A percentile compares a stretch with the other conserved stretches of the same genome.
These are phyloP conservation scores for Tenodera sinensis DNA, from an alignment of 2,888 invertebrate genomes.

Conservation along the genomic window DNA sequence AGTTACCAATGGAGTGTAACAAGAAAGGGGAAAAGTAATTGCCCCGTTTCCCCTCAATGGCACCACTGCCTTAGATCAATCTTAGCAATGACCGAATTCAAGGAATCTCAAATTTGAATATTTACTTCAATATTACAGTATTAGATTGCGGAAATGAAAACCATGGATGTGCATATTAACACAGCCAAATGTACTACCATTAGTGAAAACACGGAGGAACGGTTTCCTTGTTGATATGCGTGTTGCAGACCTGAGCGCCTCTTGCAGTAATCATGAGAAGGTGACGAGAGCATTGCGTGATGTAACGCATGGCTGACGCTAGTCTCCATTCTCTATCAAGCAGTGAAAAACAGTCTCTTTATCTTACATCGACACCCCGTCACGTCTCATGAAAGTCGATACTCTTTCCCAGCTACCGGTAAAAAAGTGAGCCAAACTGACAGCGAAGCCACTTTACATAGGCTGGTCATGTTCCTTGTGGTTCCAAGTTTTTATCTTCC, in stretches of 20 bases:
- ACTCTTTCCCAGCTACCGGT: not conserved
- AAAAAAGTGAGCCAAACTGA: not conserved
- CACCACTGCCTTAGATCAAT: too few relatives aligned
- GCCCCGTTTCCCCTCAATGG: too few relatives aligned
- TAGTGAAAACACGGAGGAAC: too few relatives aligned
- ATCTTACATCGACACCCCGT: not conserved
- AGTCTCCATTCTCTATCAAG: not conserved
- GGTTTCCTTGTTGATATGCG: too few relatives aligned
- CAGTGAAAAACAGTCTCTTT: not conserved
- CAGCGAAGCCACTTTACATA: not conserved
- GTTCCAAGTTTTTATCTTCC: not conserved
- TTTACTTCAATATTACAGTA: too few relatives aligned
- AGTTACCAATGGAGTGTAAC: too few relatives aligned
- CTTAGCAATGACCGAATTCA: too few relatives aligned
- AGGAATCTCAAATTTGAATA: too few relatives aligned
- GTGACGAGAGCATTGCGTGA: not conserved
- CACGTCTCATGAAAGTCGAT: not conserved
- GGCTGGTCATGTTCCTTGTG: not conserved
- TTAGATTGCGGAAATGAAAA: too few relatives aligned
- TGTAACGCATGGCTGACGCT: not conserved
- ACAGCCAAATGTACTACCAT: too few relatives aligned
- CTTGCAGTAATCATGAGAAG: not conserved
- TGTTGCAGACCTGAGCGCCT: not conserved
- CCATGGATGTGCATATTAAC: too few relatives aligned
- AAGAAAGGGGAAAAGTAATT: too few relatives aligned